Evolutionary conservation across 2,888 invertebrate species (phyloP).

Genomic region (Watsonalla cultraria): DNA sequence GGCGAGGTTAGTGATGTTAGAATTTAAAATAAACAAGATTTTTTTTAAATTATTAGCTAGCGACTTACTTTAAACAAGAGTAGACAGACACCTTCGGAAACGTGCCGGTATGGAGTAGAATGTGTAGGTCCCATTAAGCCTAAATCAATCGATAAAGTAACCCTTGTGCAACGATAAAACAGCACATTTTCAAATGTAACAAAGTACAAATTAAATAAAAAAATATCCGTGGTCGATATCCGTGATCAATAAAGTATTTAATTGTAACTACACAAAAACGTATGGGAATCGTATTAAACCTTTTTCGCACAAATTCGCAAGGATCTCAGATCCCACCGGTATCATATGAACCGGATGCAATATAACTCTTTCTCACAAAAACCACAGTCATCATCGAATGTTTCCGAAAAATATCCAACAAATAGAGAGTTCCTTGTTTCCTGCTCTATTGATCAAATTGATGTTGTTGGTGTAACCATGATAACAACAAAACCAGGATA

Average conservation of each 20-base stretch:
- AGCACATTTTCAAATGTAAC: no score
- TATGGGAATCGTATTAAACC: not conserved
- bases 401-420: slow-evolving; percentile 40
- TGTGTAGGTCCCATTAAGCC: no score
- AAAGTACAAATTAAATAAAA: no score
- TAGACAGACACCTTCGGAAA: slow-evolving; percentile 7
- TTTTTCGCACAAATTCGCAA: slow-evolving; percentile 21
- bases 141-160: no score
- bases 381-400: slow-evolving; percentile 26
- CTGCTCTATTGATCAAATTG: slow-evolving; percentile 50
- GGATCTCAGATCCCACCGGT: slow-evolving; percentile 41
- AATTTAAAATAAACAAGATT: no score
- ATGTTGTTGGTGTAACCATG: slow-evolving; percentile 31
- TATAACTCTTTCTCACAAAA: slow-evolving; percentile 41
- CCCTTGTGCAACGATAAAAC: no score
- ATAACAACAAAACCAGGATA: not conserved
- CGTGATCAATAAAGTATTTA: not conserved
- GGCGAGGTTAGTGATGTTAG: no score
- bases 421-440: slow-evolving; percentile 43
- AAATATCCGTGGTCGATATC: no score
- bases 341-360: slow-evolving; percentile 49
- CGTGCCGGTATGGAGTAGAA: no score
- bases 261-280: not conserved
- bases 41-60: not conserved
- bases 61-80: slow-evolving; percentile 13